A percentile compares a stretch with the other conserved stretches of the same genome.
Evolutionary conservation across 1,140 invertebrate genomes (phyloP).

Genomic region (Tetramorium parvispinum): DNA sequence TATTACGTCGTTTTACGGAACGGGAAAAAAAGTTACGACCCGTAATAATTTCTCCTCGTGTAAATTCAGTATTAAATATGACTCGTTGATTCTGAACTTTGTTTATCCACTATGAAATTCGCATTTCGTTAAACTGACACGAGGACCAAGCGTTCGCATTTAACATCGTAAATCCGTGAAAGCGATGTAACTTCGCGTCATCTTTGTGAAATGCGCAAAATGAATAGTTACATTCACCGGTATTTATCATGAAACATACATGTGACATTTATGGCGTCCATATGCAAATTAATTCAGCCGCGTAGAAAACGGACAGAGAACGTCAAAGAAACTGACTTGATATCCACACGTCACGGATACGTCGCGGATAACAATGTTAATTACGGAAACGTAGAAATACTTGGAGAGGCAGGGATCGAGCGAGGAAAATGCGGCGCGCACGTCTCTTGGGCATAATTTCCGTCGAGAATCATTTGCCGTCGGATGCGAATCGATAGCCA

Average conservation of each 20-base stretch:
- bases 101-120: constrained; percentile 26
- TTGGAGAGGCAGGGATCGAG: not conserved
- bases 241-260: constrained; percentile 42
- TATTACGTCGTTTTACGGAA: constrained; percentile 6
- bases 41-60: not conserved
- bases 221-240: constrained; percentile 22
- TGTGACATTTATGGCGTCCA: constrained; percentile 7
- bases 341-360: too few relatives aligned
- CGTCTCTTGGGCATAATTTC: constrained; percentile 35
- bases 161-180: constrained; percentile 10
- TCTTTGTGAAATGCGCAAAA: constrained; percentile 34
- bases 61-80: not conserved
- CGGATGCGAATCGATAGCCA: constrained; percentile 51
- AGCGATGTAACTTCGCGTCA: not conserved
- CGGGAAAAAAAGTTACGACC: not conserved
- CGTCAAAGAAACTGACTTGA: constrained; percentile 28
- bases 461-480: constrained; percentile 40
- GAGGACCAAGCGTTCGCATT: constrained; percentile 5
- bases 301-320: not conserved
- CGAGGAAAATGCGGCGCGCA: not conserved
- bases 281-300: constrained; percentile 46
- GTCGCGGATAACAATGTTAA: constrained; percentile 25
- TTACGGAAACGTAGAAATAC: not conserved
- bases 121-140: constrained; percentile 24
- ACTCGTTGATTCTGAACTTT: constrained; percentile 13